A percentile compares a stretch with the other conserved stretches of the same genome.
Evolutionary conservation across 2,797 vertebrate genomes (phyloP).

Genomic region (Alcedo atthis): DNA sequence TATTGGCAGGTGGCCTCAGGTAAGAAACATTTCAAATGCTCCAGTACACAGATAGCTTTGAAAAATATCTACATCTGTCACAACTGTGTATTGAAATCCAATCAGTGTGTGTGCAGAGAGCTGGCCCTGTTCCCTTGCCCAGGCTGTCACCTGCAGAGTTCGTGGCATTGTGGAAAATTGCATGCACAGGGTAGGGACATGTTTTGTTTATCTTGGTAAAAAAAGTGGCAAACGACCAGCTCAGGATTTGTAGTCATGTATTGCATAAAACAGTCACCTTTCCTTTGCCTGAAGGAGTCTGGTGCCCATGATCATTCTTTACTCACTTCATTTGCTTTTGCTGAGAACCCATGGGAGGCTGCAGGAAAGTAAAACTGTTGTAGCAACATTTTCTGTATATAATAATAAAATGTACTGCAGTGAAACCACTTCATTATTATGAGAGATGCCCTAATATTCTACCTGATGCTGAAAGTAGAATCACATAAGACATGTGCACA

Average conservation of each 20-base stretch:
- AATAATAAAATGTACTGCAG: neutral
- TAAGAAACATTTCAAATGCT: conserved; percentile 54
- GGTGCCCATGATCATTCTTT: neutral
- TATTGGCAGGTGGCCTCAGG: conserved; percentile 39
- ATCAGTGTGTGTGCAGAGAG: neutral
- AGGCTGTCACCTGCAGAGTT: conserved; percentile 40
- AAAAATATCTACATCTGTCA: conserved; percentile 33
- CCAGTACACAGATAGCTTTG: neutral
- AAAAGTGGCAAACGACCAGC: neutral
- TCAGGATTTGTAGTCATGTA: neutral
- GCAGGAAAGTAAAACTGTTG: neutral
- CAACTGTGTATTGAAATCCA: neutral
- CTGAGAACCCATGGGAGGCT: neutral
- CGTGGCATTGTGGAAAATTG: neutral
- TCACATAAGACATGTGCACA: neutral
- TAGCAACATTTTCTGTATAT: neutral
- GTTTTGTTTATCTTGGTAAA: conserved; percentile 14
- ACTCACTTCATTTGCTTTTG: neutral
- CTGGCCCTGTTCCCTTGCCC: conserved; percentile 1
- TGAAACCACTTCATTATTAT: neutral
- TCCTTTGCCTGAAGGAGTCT: neutral
- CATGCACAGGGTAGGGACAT: neutral
- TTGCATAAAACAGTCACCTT: neutral
- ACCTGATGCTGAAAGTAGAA: neutral
- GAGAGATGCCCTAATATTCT: neutral